Evolutionary conservation across 2,113 vertebrate species (phyloP), one percentile per base, ranked within the genome.

Genomic region (Hymenochirus boettgeri): DNA sequence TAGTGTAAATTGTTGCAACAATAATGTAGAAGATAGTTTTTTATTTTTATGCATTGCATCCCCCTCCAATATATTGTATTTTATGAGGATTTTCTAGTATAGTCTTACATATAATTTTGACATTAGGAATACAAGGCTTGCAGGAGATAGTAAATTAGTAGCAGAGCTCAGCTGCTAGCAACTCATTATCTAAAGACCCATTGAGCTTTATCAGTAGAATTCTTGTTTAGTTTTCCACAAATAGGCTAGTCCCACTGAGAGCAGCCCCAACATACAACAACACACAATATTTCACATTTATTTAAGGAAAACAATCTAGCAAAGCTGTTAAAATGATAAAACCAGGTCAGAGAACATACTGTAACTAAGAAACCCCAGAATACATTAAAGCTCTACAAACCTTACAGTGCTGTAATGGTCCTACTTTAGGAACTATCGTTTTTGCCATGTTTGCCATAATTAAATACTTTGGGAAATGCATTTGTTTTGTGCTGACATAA

Each of bases 11-110:
- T 27, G 18, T 61, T 22, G 26, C 12, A 17, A 33, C 42, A 31
- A 61, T 61, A 21, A 61, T 61, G 48, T 12, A 22, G 24, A n/a
- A 48, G 13, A 50, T 61, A 61, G 29, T 61, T 61, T 3, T 29
- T 42, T n/a, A 46, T 47, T 60, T 47, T 60, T 18, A 60, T 31
- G 29, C 39, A 42, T 13, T 15, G 37, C 3, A 35, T 42, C 6
- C n/a, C 39, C 7, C 17, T 13, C 7, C 12, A 13, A 42, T 42
- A 17, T 13, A 42, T n/a, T 4, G 5, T 17, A 42, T 42, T 2
- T 42, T 6, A 42, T 42, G 5, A 3, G 35, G 5, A 5, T 39
- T 6, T 39, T 39, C 3, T 39, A 5, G 12, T 13, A 39, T 12
- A 39, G 35, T 5, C 5, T 42, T 2, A 17, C 13, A 42, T 42